phyloP scores from a whole-genome alignment of 2,888 invertebrate genomes.

The Drosophila nr. perissopoda region DNA sequence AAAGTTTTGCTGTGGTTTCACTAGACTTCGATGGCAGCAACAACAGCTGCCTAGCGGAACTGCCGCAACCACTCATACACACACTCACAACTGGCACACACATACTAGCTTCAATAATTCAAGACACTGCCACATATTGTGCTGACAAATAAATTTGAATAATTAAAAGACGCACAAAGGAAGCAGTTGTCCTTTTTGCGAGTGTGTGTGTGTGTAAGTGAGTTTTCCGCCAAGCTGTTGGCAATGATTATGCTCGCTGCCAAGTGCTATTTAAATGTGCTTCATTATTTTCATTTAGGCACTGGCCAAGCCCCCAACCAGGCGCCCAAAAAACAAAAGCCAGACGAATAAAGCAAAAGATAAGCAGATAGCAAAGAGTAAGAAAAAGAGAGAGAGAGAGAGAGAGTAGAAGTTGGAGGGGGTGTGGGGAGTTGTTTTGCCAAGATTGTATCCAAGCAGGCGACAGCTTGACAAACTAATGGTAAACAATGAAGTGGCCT shows the following conservation, averaged over 20 bases:
- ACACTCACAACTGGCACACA: constrained; percentile 6
- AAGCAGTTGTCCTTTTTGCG: constrained; percentile 75
- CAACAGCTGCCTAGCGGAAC: constrained; percentile 53
- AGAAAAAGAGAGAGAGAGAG: not conserved
- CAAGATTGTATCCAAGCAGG: constrained; percentile 32
- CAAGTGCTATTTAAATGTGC: constrained; percentile 66
- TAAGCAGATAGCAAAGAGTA: constrained; percentile 46
- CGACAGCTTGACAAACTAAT: constrained; percentile 78
- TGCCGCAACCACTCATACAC: constrained; percentile 24
- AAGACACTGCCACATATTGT: constrained; percentile 50
- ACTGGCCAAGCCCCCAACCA: constrained; percentile 22
- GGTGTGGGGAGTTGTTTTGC: not conserved
- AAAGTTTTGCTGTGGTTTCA: constrained; percentile 74
- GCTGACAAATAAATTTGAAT: constrained; percentile 79
- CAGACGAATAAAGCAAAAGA: constrained; percentile 71
- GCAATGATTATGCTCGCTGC: constrained; percentile 49
- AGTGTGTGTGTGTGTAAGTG: constrained; percentile 2
- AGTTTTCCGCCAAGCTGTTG: constrained; percentile 28
- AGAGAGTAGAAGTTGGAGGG: accelerated
- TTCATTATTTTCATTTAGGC: constrained; percentile 61
- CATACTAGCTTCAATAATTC: constrained; percentile 30
- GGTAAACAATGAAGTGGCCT: constrained; percentile 55
- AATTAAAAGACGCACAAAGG: constrained; percentile 70
- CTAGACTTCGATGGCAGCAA: constrained; percentile 30
- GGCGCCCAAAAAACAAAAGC: constrained; percentile 44